Evolutionary conservation across 2,797 vertebrate species (phyloP), one percentile per base, ranked within the genome.

Genomic region (Helicolenus hilgendorfi): DNA sequence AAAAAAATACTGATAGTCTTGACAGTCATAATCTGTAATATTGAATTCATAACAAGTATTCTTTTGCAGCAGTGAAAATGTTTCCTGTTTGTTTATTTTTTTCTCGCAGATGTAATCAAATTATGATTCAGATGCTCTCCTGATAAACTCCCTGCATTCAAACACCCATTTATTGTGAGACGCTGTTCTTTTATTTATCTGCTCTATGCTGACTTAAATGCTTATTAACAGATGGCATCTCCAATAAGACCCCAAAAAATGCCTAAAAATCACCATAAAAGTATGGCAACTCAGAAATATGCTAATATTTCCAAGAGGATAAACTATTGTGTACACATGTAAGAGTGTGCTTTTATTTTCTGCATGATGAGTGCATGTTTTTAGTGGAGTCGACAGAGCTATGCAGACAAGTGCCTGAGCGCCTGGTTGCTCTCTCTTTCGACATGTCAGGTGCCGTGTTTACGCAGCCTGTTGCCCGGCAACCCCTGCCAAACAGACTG

Each of bases 361-460:
- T 75, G 77, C 77, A 87, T 78, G 83, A 86, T 91, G 72, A 84
- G 83, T 75, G 75, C 62, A 59, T 92, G 83, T 84, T 83, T 86
- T 81, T 60, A 87, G 77, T 10, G 79, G 79, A 83, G 79, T 83
- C 26, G 68, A 79, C 68, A 55, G 76, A 88, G 84, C 82, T 68
- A 64, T 84, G 81, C 82, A 82, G 87, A 79, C 80, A 53, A 90
- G 89, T 83, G 89, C 72, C 84, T 73, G 64, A 87, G 85, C 81
- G 89, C 74, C 72, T 88, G 80, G 74, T 79, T 86, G 87, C 89
- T 91, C 86, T 94, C 85, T 92, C 87, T 87, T 86, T 86, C 64
- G 72, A 89, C 91, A 83, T 94, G 92, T 96, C 94, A 94, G 91
- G 95, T 96, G 91, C 58, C 49, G 72, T 91, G 92, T 96, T 94